Base-by-base conservation (phyloP, 1,140 invertebrate genomes). In the Pemphigus obesinymphae region DNA sequence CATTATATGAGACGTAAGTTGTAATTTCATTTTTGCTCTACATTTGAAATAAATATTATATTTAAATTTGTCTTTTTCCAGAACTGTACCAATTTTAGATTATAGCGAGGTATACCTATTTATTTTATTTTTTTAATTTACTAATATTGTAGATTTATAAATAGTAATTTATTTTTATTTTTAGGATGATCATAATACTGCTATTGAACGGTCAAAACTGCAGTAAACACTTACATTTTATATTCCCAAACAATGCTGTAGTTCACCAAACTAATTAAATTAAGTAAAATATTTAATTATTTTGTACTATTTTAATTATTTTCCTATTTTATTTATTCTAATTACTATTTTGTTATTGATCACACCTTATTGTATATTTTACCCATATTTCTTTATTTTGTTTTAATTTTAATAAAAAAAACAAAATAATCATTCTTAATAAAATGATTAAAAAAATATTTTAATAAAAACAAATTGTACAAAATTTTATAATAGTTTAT, bases 11-110 rank as follows among this genome's bases (percentile, higher is more conserved):
- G 87, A 89, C 90, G 90, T 90, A 88, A 88, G 88, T 88, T 83
- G 29, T 82, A 63, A 58, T n/a, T 70, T 73, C 29, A 43, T 66
- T 82, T 68, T 82, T 82, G 10, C 29, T 8, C 37, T 37, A 37
- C 26, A 68, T 20, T 13, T 5, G 23, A 26, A 40, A 7, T 26
- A 26, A 70, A 43, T 17, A 40, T 43, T 23, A 17, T 78, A 55
- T 20, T 83, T 81, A 31, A 61, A 61, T 83, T 84, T 84, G 70
- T 85, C 84, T 83, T 84, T 83, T 86, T 87, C 83, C 84, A 90
- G 90, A 45, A 91, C 94, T 17, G 87, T 96, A 34, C 94, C 94
- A 1, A 90, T 95, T 31, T 87, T 96, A 23, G 94, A 96, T 87
- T 96, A 95, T 0, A 95, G 96, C 86, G 95, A 97, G 87, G 89